phyloP scores from a whole-genome alignment of 2,113 vertebrate species.

The Uria aalge region DNA sequence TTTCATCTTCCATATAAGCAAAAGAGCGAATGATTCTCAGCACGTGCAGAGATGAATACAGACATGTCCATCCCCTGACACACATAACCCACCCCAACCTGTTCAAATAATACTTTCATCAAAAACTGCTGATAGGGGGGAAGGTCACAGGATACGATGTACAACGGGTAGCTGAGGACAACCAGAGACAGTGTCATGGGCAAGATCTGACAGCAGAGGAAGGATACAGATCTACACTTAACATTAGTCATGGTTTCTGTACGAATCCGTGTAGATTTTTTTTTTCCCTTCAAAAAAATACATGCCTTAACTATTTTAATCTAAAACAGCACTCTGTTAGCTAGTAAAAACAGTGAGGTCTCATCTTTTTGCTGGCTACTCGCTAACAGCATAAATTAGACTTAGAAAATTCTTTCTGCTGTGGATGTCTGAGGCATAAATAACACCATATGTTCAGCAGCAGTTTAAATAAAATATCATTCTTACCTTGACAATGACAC shows the following conservation, averaged over 20 bases:
- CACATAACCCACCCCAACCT: background rate
- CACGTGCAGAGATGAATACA: background rate
- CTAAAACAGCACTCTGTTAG: constrained; percentile 1
- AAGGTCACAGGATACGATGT: background rate
- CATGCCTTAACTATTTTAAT: constrained; percentile 25
- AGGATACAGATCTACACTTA: background rate
- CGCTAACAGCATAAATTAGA: constrained; percentile 29
- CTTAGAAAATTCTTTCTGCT: constrained; percentile 36
- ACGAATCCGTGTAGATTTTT: background rate
- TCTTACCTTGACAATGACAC: constrained; percentile 28
- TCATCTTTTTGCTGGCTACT: constrained; percentile 31
- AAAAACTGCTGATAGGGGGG: background rate
- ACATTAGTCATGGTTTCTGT: constrained; percentile 13
- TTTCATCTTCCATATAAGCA: background rate
- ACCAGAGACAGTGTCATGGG: background rate
- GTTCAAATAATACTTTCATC: background rate
- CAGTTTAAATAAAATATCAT: constrained; percentile 14
- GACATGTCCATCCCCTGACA: background rate
- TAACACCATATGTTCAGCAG: constrained; percentile 48
- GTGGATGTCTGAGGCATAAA: constrained; percentile 45
- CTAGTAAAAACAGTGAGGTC: constrained; percentile 27
- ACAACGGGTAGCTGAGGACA: background rate
- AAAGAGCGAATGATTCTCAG: background rate
- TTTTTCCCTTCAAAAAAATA: background rate
- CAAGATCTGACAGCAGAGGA: background rate